Evolutionary conservation across 2,888 invertebrate genomes (phyloP).

Genomic region (Ochropacha duplaris): DNA sequence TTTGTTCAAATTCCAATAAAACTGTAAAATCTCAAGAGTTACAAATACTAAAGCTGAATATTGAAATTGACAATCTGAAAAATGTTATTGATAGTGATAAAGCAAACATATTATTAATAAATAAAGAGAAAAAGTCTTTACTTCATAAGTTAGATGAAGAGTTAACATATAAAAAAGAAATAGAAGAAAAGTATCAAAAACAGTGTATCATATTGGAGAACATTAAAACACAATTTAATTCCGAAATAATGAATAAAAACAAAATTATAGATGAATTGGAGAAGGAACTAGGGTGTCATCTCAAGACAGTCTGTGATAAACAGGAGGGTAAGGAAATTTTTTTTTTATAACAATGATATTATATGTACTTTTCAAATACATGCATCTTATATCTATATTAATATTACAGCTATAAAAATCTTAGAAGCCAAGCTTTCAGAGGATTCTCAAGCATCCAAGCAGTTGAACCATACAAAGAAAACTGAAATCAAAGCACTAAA

Average conservation of each 20-base stretch:
- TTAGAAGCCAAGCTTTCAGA: slow-evolving; percentile 27
- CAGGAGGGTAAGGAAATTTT: slow-evolving; percentile 33
- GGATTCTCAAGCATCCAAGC: slow-evolving; percentile 23
- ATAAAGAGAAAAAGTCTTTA: slow-evolving; percentile 36
- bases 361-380: neutral
- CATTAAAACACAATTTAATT: slow-evolving; percentile 29
- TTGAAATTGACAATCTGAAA: slow-evolving; percentile 36
- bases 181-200: slow-evolving; percentile 45
- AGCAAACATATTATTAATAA: slow-evolving; percentile 22
- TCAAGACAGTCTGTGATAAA: slow-evolving; percentile 36
- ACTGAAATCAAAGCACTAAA: slow-evolving; percentile 31
- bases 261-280: slow-evolving; percentile 24
- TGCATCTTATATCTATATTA: neutral
- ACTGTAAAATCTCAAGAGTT: slow-evolving; percentile 33
- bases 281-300: slow-evolving; percentile 22
- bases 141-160: slow-evolving; percentile 35
- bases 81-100: slow-evolving; percentile 24
- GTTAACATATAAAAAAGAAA: slow-evolving; percentile 30
- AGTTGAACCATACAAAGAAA: slow-evolving; percentile 27
- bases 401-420: slow-evolving; percentile 36
- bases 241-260: slow-evolving; percentile 34
- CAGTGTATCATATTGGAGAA: slow-evolving; percentile 34
- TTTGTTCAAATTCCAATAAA: slow-evolving; percentile 26
- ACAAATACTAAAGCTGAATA: slow-evolving; percentile 32
- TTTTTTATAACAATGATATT: neutral